Base-by-base conservation (phyloP, 2,113 vertebrate genomes). In the Anolis carolinensis region DNA sequence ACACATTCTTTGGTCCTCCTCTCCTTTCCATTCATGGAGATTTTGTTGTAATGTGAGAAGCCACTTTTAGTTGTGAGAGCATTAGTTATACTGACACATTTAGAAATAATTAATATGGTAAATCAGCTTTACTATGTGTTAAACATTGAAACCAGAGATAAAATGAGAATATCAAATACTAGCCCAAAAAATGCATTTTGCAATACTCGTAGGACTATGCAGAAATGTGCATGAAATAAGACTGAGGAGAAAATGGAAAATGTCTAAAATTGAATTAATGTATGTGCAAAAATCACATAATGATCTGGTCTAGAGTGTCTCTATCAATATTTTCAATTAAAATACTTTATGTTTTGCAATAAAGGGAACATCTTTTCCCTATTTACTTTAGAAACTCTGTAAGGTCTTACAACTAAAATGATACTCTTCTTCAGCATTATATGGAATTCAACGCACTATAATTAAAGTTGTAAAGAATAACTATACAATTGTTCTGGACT, bases 391-490 rank as follows among this genome's bases (percentile, higher is more conserved):
- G 30, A 93, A 88, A 44, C 48, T 89, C 20, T 89, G 81, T 72
- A n/a, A 21, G 36, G 68, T 82, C 30, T 62, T 73, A 80, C 7
- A 83, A 52, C 23, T 87, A 87, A 94, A 96, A 93, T 92, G 91
- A 94, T 92, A 79, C 1, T 11, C 80, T 92, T 87, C 71, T 89
- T 94, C 86, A 92, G 62, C 18, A 70, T 92, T 89, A 85, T 52
- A 78, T 39, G 62, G 59, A 83, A 25, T 63, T 89, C 88, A 87
- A 21, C 34, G 86, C 18, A 39, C 6, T 92, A 90, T 89, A 94
- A 93, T 90, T 95, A 94, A 94, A 93, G 27, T 67, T 94, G 63
- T 93, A 90, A 90, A 91, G 84, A 94, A 95, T 90, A 91, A 93
- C 93, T 91, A 86, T 87, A 82, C n/a, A 59, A 87, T 79, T 59